Evolutionary conservation across 2,113 vertebrate species (phyloP).

Genomic region (Hemicordylus capensis): DNA sequence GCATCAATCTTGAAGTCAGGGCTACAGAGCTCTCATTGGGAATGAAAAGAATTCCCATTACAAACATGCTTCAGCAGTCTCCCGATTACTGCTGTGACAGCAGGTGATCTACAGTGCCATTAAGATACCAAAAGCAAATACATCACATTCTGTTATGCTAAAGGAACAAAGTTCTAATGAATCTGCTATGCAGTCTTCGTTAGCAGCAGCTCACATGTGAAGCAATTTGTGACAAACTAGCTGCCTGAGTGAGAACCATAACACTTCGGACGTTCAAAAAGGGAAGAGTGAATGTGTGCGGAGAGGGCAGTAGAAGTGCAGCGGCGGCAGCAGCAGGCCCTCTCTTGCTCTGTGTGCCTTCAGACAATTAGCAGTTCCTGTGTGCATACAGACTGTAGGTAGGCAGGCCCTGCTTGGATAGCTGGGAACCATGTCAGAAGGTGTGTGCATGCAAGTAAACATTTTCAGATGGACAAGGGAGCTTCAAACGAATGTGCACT

Average conservation of each 20-base stretch:
- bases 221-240: background rate
- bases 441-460: no score
- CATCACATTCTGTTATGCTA: conserved; percentile 26
- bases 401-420: no score
- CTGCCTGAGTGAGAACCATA: background rate
- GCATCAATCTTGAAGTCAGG: background rate
- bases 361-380: no score
- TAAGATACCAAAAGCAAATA: conserved; percentile 61
- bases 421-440: no score
- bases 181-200: background rate
- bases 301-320: no score
- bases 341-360: no score
- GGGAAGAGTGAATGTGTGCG: background rate
- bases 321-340: no score
- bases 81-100: conserved; percentile 4
- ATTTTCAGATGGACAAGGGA: no score
- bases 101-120: conserved; percentile 50
- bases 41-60: background rate
- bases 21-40: background rate
- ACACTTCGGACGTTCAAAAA: background rate
- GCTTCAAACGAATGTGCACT: no score
- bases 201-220: background rate
- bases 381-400: no score
- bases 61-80: background rate
- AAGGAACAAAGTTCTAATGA: conserved; percentile 53